These are phyloP conservation scores for Thereuonema tuberculata DNA, from an alignment of 1,140 invertebrate species.

Conservation along the genomic window DNA sequence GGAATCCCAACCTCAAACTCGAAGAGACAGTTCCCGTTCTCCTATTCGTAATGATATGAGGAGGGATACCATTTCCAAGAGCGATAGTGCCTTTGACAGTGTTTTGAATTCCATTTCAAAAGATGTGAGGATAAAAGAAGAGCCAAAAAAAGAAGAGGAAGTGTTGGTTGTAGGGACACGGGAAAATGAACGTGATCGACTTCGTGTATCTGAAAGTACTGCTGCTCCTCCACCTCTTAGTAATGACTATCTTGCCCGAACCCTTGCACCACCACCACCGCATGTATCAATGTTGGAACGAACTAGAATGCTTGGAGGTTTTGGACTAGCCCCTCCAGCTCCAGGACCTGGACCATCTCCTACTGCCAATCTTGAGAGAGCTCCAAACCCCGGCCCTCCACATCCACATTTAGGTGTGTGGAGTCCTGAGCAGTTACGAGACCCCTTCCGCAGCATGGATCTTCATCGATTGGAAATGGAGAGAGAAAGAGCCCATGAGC, in stretches of 20 bases:
- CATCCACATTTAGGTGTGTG: constrained; percentile 4
- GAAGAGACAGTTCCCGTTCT: constrained; percentile 7
- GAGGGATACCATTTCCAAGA: background rate
- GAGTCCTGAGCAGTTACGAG: constrained; percentile 6
- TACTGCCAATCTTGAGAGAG: background rate
- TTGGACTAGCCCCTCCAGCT: constrained; percentile 5
- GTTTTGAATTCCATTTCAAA: constrained; percentile 1
- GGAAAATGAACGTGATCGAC: background rate
- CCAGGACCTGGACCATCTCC: background rate
- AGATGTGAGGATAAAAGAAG: constrained; percentile 9
- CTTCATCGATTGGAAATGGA: constrained; percentile 11
- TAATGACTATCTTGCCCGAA: background rate
- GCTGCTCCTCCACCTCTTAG: background rate
- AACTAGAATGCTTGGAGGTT: constrained; percentile 7
- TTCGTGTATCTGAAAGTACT: background rate
- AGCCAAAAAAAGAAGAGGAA: constrained; percentile 12
- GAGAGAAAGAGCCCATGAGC: constrained; percentile 6
- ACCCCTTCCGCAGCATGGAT: constrained; percentile 7
- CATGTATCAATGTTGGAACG: constrained; percentile 5
- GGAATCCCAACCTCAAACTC: background rate
- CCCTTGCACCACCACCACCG: background rate
- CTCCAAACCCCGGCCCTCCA: background rate
- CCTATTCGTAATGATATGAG: constrained; percentile 5
- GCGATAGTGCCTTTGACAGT: constrained; percentile 13
- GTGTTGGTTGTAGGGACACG: background rate